Evolutionary conservation across 2,888 invertebrate species (phyloP), one percentile per base, ranked within the genome.

Genomic region (Azorinus chamasolen): DNA sequence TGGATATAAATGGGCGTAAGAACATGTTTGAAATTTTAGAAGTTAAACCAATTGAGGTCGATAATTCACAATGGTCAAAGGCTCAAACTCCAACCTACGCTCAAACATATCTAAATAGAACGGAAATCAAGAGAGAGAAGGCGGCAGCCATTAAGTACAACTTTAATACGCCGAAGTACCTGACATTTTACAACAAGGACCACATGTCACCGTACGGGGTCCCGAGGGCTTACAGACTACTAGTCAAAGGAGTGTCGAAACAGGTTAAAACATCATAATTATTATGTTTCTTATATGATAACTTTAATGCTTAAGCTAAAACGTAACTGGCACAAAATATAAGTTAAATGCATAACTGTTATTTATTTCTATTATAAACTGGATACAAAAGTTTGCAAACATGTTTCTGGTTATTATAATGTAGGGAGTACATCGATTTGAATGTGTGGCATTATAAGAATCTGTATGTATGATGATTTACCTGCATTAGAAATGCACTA

Each of bases 11-110:
- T 43, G 91, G 90, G 32, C 79, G 81, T 0, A 64, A 72, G 37
- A 91, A 91, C 74, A 72, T 90, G 25, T 89, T 88, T 58, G 87
- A 89, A 68, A 89, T 88, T 0, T 63, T 89, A 27, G 86, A 88
- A 66, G 87, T 90, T 20, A 48, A 59, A 2, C 63, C 82, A 8
- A 74, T 66, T 10, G 61, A 73, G 16, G 81, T 84, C 0, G 66
- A 75, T 8, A 87, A 87, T 27, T 66, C 63, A 4, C 50, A 64
- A 41, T 84, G 83, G 70, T 66, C 83, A 12, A 50, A 37, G 1
- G 65, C 57, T 20, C 51, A 51, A 8, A 66, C 63, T 22, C 73
- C 79, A 8, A 53, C 24, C 14, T 83, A 85, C 64, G 41, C 25
- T 8, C 87, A 87, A 71, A 82, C 74, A 10, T 68, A 66, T 20